Percentiles rank a stretch among this genome's conserved stretches.
Conservation (phyloP, 1,140 invertebrate genomes). For the Caenorhabditis briggsae region DNA sequence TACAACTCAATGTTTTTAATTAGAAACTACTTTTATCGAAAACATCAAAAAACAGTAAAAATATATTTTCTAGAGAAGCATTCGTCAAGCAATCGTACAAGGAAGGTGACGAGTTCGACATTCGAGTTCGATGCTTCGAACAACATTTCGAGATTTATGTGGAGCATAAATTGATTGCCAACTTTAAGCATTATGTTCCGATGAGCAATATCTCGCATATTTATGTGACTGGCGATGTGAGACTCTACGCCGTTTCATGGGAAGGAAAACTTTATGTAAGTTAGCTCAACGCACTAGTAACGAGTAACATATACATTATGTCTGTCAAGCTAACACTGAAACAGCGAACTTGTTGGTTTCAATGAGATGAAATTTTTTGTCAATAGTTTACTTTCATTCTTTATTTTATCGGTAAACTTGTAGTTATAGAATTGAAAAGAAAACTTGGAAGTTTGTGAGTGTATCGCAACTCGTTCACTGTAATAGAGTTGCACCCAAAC, state of each 20-base stretch:
- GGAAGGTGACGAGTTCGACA: constrained; percentile 75
- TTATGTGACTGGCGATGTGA: constrained; percentile 76
- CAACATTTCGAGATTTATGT: constrained; percentile 71
- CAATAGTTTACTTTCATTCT: too few species aligned
- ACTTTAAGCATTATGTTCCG: constrained; percentile 76
- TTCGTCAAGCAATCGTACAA: constrained; percentile 75
- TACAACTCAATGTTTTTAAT: not conserved
- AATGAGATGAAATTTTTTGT: too few species aligned
- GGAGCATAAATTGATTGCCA: constrained; percentile 77
- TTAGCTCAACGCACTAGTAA: too few species aligned
- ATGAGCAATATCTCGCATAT: constrained; percentile 73
- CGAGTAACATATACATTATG: too few species aligned
- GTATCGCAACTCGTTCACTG: too few species aligned
- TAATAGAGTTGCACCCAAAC: too few species aligned
- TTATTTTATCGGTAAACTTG: too few species aligned
- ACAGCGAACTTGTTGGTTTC: too few species aligned
- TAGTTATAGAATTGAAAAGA: too few species aligned
- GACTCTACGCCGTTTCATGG: constrained; percentile 73
- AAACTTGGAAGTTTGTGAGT: too few species aligned
- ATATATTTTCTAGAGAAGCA: constrained; percentile 68
- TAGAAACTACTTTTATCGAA: not conserved
- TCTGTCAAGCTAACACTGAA: too few species aligned
- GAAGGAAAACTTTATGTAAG: constrained; percentile 75
- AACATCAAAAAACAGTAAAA: not conserved
- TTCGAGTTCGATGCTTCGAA: constrained; percentile 75